Conservation (phyloP, 2,888 invertebrate species). For the Geophilus truncorum region DNA sequence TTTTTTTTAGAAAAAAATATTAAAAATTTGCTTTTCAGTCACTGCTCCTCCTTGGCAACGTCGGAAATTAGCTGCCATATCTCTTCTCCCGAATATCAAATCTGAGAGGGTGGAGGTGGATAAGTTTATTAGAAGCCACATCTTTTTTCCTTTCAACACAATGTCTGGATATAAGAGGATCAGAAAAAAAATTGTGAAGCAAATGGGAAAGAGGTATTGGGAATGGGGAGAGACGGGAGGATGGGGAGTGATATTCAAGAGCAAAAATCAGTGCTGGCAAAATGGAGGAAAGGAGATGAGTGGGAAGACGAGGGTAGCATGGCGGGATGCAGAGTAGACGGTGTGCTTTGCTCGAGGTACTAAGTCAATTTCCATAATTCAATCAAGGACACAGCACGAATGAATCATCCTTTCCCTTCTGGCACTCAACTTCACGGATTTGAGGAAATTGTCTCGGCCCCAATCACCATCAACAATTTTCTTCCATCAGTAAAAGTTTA, state of each 20-base stretch:
- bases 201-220: neutral
- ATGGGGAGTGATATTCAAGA: conserved; percentile 1
- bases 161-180: conserved; percentile 16
- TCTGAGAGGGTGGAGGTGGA: neutral
- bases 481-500: neutral
- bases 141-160: neutral
- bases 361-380: conserved; percentile 30
- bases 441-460: conserved; percentile 7
- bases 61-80: neutral
- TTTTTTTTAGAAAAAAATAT: neutral
- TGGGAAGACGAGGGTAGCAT: neutral
- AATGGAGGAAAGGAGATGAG: neutral
- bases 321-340: conserved; percentile 14
- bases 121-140: conserved; percentile 12
- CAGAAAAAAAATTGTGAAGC: neutral
- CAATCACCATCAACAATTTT: conserved; percentile 13
- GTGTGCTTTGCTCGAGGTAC: conserved; percentile 14
- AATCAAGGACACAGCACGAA: conserved; percentile 22
- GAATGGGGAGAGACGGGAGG: neutral
- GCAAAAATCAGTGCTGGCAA: neutral
- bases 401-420: conserved; percentile 26
- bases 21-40: neutral
- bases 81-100: too few relatives aligned
- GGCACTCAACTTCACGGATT: conserved; percentile 14
- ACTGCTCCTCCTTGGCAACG: neutral